These are phyloP conservation scores for Chiloscyllium punctatum DNA, from an alignment of 2,797 vertebrate species.

Conservation along the genomic window DNA sequence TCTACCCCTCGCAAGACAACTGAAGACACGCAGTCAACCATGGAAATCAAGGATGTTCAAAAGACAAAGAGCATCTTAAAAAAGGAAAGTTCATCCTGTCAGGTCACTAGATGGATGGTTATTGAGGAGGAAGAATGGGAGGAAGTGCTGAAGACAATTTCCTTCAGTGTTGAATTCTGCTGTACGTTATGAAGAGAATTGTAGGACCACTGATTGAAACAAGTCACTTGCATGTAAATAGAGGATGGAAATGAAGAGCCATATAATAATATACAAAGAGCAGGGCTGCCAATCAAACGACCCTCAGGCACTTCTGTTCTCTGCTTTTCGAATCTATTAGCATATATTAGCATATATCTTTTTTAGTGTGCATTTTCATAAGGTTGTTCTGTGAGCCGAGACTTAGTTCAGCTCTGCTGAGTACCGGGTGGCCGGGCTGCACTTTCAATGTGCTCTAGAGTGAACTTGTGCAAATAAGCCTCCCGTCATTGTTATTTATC, in stretches of 20 bases:
- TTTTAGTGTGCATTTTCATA: not conserved
- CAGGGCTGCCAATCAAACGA: constrained; percentile 31
- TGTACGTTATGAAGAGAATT: constrained; percentile 15
- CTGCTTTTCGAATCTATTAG: constrained; percentile 20
- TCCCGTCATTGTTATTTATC: not conserved
- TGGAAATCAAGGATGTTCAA: not conserved
- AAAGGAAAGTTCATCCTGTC: not conserved
- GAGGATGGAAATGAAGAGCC: constrained; percentile 34
- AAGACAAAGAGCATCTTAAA: not conserved
- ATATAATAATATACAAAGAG: constrained; percentile 34
- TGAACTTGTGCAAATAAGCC: constrained; percentile 4
- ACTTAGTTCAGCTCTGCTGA: not conserved
- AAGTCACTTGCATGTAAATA: constrained; percentile 31
- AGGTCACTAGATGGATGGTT: not conserved
- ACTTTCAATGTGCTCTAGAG: not conserved
- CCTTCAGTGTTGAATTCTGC: constrained; percentile 16
- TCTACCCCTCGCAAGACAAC: not conserved
- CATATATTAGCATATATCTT: constrained; percentile 34
- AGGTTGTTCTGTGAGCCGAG: not conserved
- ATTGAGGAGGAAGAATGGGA: not conserved
- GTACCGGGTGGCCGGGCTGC: not conserved
- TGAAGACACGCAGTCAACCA: not conserved
- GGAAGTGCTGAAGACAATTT: not conserved
- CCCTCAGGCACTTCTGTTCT: constrained; percentile 36
- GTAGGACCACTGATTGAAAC: constrained; percentile 28